Evolutionary conservation across 1,140 invertebrate genomes (phyloP), one percentile per base, ranked within the genome.

Genomic region (Drosophila busckii): DNA sequence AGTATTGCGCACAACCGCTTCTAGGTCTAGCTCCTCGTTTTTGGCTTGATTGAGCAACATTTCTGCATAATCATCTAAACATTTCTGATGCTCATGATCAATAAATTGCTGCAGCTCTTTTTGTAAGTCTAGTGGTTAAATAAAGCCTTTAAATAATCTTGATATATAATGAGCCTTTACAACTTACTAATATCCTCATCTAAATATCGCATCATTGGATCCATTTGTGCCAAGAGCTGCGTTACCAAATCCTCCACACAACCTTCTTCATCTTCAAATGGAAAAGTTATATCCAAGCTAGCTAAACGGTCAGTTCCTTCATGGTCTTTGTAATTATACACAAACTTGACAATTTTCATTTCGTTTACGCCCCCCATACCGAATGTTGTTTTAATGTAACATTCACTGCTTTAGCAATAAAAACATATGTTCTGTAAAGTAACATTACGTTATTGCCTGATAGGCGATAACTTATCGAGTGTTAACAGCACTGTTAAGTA

Each of bases 1-100:
- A 90, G 92, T 94, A 60, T 90, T 89, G 64, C 91, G 90, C 22
- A 93, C 91, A 17, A 93, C 88, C 15, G 91, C 90, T 63, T 94
- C 93, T 19, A 92, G 71, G 70, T 93, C 90, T n/a, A 90, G 61
- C 20, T 89, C 86, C 16, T 90, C 89, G 23, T 88, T 88, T 59
- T 87, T 88, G 1, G 90, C 89, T 40, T 89, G 88, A 25, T 88
- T 60, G 0, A 92, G 70, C 4, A 89, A 60, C 26, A 89, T 75
- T 15, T 88, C 86, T 2, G 89, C 88, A 45, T 87, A 73, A 19
- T 89, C 84, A 67, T 91, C 90, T 62, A 89, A 85, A 48, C 89
- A 89, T 16, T 89, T 86, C 26, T 88, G 87, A 26, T 91, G 91
- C 49, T 88, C 85, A n/a, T 85, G 52, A 54, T 86, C 78, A 34